Conservation (phyloP, 1,140 invertebrate genomes). For the Drosophila micromelanica region DNA sequence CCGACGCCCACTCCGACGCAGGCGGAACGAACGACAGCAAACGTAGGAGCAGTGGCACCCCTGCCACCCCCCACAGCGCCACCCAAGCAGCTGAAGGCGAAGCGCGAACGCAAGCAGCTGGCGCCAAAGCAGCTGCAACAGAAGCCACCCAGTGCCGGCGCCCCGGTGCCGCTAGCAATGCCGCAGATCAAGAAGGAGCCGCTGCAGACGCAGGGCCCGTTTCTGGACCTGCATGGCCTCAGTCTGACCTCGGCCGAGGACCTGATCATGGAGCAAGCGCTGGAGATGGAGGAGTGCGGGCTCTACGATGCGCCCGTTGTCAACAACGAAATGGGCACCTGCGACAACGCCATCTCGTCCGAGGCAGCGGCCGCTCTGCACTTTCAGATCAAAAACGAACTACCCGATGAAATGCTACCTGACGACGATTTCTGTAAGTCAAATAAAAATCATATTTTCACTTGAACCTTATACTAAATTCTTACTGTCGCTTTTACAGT, state of each 20-base stretch:
- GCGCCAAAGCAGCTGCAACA: conserved; percentile 76
- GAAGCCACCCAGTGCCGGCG: conserved; percentile 38
- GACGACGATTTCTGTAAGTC: conserved; percentile 78
- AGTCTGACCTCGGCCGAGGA: conserved; percentile 83
- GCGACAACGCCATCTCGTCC: conserved; percentile 77
- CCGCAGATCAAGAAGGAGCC: conserved; percentile 74
- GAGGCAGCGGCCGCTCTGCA: conserved; percentile 78
- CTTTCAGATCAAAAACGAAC: conserved; percentile 78
- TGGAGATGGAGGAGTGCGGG: conserved; percentile 82
- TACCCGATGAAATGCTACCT: conserved; percentile 65
- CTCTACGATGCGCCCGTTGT: conserved; percentile 58
- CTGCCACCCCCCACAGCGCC: conserved; percentile 28
- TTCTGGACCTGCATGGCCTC: conserved; percentile 70
- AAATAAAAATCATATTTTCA: neutral
- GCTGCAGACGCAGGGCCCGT: conserved; percentile 50
- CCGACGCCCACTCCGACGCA: conserved; percentile 11
- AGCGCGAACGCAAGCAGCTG: conserved; percentile 74
- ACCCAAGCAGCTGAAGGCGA: conserved; percentile 64
- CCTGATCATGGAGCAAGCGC: conserved; percentile 80
- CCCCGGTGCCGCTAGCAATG: conserved; percentile 30
- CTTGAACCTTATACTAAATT: conserved; percentile 6
- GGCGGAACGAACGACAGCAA: conserved; percentile 30
- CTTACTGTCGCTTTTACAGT: conserved; percentile 33
- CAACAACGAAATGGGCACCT: conserved; percentile 62
- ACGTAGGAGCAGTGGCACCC: conserved; percentile 14